phyloP scores from a whole-genome alignment of 1,140 invertebrate species.

The Venturia canescens region DNA sequence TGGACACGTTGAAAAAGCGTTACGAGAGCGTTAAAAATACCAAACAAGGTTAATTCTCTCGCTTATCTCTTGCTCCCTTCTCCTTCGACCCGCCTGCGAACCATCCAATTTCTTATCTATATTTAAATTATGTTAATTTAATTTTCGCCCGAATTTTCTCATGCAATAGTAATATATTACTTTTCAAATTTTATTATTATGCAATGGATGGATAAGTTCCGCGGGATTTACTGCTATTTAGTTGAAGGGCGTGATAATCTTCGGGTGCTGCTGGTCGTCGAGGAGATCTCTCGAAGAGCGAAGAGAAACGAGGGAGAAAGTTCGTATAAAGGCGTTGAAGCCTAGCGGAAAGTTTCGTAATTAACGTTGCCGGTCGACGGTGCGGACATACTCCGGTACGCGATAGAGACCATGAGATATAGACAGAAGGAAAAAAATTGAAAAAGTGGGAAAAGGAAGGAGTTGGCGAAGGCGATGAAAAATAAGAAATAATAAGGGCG shows the following conservation, averaged over 20 bases:
- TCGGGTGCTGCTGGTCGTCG: slow-evolving; percentile 1
- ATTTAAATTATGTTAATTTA: too few species aligned
- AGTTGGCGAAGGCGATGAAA: too few species aligned
- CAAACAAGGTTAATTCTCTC: too few species aligned
- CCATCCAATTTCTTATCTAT: too few species aligned
- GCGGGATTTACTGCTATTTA: not conserved
- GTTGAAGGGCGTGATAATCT: slow-evolving; percentile 9
- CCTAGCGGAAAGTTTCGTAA: slow-evolving; percentile 36
- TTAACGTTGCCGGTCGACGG: slow-evolving; percentile 27
- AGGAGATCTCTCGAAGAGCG: not conserved
- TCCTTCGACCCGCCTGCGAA: too few species aligned
- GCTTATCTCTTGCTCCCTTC: too few species aligned
- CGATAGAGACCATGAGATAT: not conserved
- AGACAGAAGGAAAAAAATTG: too few species aligned
- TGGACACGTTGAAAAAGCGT: too few species aligned
- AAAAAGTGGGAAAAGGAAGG: too few species aligned
- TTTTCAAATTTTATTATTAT: not conserved
- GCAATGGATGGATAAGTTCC: not conserved
- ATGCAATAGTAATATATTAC: not conserved
- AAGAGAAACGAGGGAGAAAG: not conserved
- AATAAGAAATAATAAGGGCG: too few species aligned
- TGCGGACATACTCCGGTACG: slow-evolving; percentile 8
- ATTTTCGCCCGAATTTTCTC: not conserved
- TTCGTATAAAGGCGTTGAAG: slow-evolving; percentile 18
- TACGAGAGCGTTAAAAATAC: too few species aligned